These are phyloP conservation scores for Plecotus auritus DNA, from an alignment of 2,113 vertebrate genomes.

Conservation along the genomic window DNA sequence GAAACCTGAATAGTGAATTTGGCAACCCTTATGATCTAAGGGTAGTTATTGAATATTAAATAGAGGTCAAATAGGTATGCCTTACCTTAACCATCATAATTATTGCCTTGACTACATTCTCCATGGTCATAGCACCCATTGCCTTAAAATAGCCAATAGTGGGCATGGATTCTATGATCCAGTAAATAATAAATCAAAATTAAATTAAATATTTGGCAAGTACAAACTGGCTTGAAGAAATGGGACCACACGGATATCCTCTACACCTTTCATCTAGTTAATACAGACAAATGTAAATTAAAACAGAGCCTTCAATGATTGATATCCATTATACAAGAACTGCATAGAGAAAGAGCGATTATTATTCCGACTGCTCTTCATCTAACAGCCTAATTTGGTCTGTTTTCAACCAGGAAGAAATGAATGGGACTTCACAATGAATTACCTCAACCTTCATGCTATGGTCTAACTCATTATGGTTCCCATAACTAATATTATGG, in stretches of 20 bases:
- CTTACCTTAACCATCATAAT: not conserved
- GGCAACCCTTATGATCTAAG: not conserved
- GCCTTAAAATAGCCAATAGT: not conserved
- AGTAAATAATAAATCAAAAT: slow-evolving; percentile 21
- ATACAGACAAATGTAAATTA: not conserved
- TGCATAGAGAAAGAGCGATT: not conserved
- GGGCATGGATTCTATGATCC: not conserved
- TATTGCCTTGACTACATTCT: not conserved
- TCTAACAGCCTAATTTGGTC: not conserved
- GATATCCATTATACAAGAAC: not conserved
- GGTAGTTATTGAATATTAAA: not conserved
- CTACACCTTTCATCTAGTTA: not conserved
- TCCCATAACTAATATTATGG: not conserved
- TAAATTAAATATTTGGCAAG: not conserved
- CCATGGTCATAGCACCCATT: not conserved
- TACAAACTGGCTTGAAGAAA: slow-evolving; percentile 17
- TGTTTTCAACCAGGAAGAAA: not conserved
- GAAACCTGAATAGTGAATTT: not conserved
- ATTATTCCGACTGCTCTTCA: not conserved
- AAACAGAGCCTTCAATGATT: slow-evolving; percentile 14
- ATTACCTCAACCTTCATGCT: slow-evolving; percentile 15
- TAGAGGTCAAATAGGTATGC: not conserved
- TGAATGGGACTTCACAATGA: not conserved
- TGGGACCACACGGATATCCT: not conserved
- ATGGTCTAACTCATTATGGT: not conserved